Conservation (phyloP, 1,140 invertebrate genomes). For the Spodoptera frugiperda region DNA sequence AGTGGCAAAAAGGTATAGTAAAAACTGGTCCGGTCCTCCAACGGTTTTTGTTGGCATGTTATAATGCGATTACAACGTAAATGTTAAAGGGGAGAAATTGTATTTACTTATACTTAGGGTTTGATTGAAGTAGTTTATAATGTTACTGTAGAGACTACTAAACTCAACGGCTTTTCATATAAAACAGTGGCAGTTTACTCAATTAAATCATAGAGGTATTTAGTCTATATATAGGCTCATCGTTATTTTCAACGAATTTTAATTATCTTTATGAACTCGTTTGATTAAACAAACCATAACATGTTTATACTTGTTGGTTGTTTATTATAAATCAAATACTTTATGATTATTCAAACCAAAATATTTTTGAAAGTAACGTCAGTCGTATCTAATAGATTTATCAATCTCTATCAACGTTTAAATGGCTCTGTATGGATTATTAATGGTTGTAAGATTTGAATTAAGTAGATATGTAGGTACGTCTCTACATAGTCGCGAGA, state of each 20-base stretch:
- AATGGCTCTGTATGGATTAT: conserved; percentile 41
- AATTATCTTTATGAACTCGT: neutral
- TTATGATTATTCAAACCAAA: conserved; percentile 31
- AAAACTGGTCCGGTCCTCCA: conserved; percentile 31
- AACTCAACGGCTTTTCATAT: neutral
- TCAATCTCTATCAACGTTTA: conserved; percentile 43
- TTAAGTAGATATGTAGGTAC: conserved; percentile 31
- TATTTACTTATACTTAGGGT: neutral
- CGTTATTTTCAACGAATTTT: too few relatives aligned
- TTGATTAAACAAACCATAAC: conserved; percentile 12
- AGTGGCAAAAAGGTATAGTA: conserved; percentile 31
- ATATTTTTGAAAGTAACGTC: conserved; percentile 31
- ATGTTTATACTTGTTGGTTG: neutral
- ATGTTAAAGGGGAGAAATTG: conserved; percentile 30
- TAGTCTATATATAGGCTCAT: too few relatives aligned
- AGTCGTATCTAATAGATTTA: conserved; percentile 44
- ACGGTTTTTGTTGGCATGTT: conserved; percentile 37
- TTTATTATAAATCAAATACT: conserved; percentile 28
- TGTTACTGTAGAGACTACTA: conserved; percentile 16
- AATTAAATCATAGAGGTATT: neutral
- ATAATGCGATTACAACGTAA: conserved; percentile 41
- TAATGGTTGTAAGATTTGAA: conserved; percentile 43
- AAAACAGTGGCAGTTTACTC: neutral
- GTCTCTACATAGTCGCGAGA: conserved; percentile 36
- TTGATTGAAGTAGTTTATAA: conserved; percentile 35